Percentiles rank a stretch among this genome's conserved stretches.
These are phyloP conservation scores for Anaspis maculata DNA, from an alignment of 2,888 invertebrate species.

Conservation along the genomic window DNA sequence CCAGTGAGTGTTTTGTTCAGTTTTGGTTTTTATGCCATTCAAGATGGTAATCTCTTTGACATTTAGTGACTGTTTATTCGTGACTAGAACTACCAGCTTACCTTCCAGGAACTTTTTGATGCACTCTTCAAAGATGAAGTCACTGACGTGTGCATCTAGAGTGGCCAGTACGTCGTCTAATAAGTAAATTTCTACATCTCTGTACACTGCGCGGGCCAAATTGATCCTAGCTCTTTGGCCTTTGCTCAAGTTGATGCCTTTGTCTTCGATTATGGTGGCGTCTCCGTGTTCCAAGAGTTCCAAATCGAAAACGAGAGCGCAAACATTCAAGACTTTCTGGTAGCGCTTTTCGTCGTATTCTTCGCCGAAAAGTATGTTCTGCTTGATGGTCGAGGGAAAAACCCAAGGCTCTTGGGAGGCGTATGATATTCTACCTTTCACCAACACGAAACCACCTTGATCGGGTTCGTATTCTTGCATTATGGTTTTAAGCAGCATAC, in stretches of 20 bases:
- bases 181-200: constrained; percentile 63
- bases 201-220: constrained; percentile 62
- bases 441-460: constrained; percentile 32
- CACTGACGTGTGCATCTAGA: constrained; percentile 63
- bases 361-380: constrained; percentile 67
- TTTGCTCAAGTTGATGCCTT: constrained; percentile 67
- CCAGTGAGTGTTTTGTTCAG: too few species aligned
- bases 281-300: constrained; percentile 63
- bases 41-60: constrained; percentile 44
- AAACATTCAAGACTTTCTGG: constrained; percentile 50
- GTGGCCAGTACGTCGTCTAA: constrained; percentile 73
- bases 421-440: constrained; percentile 46
- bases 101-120: constrained; percentile 47
- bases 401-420: constrained; percentile 52
- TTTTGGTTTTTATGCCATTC: constrained; percentile 20
- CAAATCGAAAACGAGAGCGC: constrained; percentile 57
- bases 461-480: constrained; percentile 34
- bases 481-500: constrained; percentile 32
- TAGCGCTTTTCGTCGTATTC: constrained; percentile 47
- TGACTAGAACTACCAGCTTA: constrained; percentile 49
- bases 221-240: constrained; percentile 74
- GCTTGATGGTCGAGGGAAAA: constrained; percentile 49
- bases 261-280: constrained; percentile 64
- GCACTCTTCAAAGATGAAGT: constrained; percentile 60
- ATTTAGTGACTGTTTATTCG: constrained; percentile 30